Evolutionary conservation across 2,888 invertebrate species (phyloP).

Genomic region (Platerodrilus igneus): DNA sequence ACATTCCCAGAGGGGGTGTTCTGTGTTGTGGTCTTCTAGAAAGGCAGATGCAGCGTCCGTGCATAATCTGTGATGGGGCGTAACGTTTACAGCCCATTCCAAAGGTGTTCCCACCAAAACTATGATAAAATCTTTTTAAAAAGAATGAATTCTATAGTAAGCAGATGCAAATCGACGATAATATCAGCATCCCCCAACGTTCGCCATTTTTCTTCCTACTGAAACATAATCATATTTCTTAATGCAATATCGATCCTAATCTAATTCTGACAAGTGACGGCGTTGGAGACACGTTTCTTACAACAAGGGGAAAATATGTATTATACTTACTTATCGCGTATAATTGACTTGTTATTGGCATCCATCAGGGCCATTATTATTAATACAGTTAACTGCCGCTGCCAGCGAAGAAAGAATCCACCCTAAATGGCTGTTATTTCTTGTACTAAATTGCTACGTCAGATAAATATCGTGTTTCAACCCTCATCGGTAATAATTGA

Average conservation of each 20-base stretch:
- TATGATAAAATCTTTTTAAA: conserved; percentile 18
- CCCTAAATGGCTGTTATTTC: conserved; percentile 17
- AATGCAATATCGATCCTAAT: conserved; percentile 26
- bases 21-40: conserved; percentile 26
- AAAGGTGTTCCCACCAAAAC: conserved; percentile 20
- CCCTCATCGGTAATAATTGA: too few relatives aligned
- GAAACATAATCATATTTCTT: conserved; percentile 22
- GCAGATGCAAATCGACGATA: conserved; percentile 18
- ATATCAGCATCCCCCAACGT: too few relatives aligned
- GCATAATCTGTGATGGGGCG: conserved; percentile 35
- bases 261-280: conserved; percentile 18
- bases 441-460: conserved; percentile 19
- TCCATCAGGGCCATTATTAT: conserved; percentile 32
- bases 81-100: conserved; percentile 31
- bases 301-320: conserved; percentile 23
- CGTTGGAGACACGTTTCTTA: conserved; percentile 24
- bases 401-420: conserved; percentile 25
- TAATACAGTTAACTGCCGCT: conserved; percentile 32
- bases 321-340: conserved; percentile 33
- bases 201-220: too few relatives aligned
- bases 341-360: conserved; percentile 35
- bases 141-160: conserved; percentile 5
- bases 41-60: conserved; percentile 39
- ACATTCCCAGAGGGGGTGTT: conserved; percentile 41
- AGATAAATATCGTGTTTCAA: conserved; percentile 18